Evolutionary conservation across 1,140 invertebrate species (phyloP), one percentile per base, ranked within the genome.

Genomic region (Araneus ventricosus): DNA sequence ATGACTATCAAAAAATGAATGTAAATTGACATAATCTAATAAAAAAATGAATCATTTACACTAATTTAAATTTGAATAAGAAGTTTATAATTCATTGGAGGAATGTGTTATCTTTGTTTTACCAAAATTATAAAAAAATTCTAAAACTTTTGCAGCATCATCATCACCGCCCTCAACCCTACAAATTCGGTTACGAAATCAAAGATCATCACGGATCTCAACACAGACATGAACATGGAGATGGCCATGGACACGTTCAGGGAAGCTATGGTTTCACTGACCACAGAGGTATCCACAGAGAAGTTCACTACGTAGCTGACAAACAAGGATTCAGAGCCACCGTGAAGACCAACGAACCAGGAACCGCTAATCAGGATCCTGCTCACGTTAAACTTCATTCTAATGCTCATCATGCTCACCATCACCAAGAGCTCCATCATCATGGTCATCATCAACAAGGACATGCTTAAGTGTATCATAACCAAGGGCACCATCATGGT

Each of bases 231-330:
- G 94, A 94, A 75, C 27, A 57, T 5, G 93, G 88, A 0, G 93
- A 94, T 88, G 94, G 59, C 10, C 27, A 41, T n/a, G 94, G 94
- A 10, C 61, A 41, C 30, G 94, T 94, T 7, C 63, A 93, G 27
- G 94, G 94, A 22, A 85, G 80, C 27, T 94, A 94, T 63, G 61
- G 85, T 4, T 92, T 82, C 22, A 87, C 63, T 10, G 94, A 93
- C 37, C 27, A 75, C 30, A 88, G 93, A 39, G 94, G 94, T 10
- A 34, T 75, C 39, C 82, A 93, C 7, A 41, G 93, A 17, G 75
- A 88, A n/a, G 93, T 93, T 3, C 34, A 57, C 59, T 93, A 94
- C 24, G 57, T 82, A 39, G 90, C 93, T 34, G 93, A 94, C 17
- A 27, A 92, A 20, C 37, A 41, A 87, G 24, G 57, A 34, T 27